These are phyloP conservation scores for Thaleichthys pacificus DNA, from an alignment of 2,797 vertebrate genomes.

Conservation along the genomic window DNA sequence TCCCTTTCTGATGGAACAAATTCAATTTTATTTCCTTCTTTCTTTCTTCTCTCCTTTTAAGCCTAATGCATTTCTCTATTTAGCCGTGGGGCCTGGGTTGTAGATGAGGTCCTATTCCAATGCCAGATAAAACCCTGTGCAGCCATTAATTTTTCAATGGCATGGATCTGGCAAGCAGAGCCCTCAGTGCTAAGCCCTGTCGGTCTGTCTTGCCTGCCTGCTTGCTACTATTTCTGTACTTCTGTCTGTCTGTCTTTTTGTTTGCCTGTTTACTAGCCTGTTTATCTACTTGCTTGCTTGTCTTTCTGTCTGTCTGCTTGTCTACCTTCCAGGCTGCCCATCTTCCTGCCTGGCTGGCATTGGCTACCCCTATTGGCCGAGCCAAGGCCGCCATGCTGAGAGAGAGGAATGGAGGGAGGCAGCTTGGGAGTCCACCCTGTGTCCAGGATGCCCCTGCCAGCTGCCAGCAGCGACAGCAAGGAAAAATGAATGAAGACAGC, in stretches of 20 bases:
- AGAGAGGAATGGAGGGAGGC: constrained; percentile 26
- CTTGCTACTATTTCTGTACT: background rate
- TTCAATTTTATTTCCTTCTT: constrained; percentile 38
- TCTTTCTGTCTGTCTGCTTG: background rate
- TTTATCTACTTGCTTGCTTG: background rate
- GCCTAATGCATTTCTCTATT: constrained; percentile 46
- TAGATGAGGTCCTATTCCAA: constrained; percentile 47
- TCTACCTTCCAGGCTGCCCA: background rate
- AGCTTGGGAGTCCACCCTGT: constrained; percentile 21
- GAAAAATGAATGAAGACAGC: constrained; percentile 39
- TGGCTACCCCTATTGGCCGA: background rate
- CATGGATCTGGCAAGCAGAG: constrained; percentile 29
- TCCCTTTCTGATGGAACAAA: constrained; percentile 25
- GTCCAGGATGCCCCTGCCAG: constrained; percentile 14
- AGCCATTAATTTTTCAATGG: constrained; percentile 43
- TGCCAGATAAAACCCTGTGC: constrained; percentile 52
- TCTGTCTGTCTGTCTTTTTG: background rate
- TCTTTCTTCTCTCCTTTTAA: constrained; percentile 26
- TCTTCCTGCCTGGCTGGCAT: constrained; percentile 7
- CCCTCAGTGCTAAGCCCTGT: constrained; percentile 15
- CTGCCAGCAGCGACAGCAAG: constrained; percentile 11
- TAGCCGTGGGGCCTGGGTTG: constrained; percentile 40
- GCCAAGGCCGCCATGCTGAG: background rate
- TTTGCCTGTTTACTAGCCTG: background rate
- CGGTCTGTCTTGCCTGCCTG: constrained; percentile 3